Percentiles rank a stretch among this genome's conserved stretches.
Evolutionary conservation across 2,113 vertebrate species (phyloP).

Genomic region (Myiagra hebetior): DNA sequence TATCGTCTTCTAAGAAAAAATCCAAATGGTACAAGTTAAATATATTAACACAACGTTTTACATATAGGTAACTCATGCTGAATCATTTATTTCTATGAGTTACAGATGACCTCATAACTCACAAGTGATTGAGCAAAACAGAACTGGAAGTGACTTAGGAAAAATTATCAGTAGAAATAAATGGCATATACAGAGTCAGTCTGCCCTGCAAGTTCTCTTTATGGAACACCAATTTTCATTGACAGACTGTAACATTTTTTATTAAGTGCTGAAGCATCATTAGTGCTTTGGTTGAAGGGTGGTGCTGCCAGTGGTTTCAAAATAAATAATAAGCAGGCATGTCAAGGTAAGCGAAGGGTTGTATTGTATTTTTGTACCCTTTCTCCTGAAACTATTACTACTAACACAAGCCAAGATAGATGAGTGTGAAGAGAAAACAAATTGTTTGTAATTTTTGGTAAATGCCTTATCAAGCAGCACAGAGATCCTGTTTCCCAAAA

Average conservation of each 20-base stretch:
- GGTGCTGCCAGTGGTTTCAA: background rate
- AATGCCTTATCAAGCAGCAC: background rate
- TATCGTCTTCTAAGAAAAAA: background rate
- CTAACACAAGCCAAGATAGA: background rate
- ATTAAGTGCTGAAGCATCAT: background rate
- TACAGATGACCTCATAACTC: background rate
- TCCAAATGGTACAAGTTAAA: background rate
- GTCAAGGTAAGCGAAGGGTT: background rate
- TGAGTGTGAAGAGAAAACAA: background rate
- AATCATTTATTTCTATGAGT: conserved; percentile 9
- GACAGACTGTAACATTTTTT: background rate
- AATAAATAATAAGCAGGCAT: background rate
- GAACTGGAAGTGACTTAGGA: background rate
- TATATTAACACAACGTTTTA: background rate
- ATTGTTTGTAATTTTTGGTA: background rate
- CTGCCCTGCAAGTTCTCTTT: background rate
- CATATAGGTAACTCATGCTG: background rate
- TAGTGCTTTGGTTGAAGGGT: background rate
- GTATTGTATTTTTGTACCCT: background rate
- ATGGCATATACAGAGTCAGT: background rate
- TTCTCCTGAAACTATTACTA: background rate
- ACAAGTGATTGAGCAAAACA: conserved; percentile 4
- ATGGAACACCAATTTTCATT: background rate
- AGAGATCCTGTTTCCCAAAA: background rate
- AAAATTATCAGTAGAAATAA: conserved; percentile 22